Conservation (phyloP, 2,888 invertebrate species). For the Automeris io region DNA sequence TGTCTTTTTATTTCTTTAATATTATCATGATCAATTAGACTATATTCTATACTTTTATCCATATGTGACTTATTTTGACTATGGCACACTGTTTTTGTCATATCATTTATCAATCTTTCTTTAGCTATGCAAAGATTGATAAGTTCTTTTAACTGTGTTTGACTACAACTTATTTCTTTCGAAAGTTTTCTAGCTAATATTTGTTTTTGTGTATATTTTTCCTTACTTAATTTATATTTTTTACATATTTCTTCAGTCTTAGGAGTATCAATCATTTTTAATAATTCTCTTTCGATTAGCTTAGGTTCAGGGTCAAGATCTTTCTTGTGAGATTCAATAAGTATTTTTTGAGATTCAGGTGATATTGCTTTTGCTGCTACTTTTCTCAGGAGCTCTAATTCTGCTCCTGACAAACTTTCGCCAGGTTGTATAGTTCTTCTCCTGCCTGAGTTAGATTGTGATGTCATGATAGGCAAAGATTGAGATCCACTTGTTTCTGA, state of each 20-base stretch:
- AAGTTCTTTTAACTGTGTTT: slow-evolving; percentile 83
- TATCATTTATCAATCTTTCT: slow-evolving; percentile 84
- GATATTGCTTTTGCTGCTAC: slow-evolving; percentile 77
- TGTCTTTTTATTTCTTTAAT: slow-evolving; percentile 82
- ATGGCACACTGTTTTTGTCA: slow-evolving; percentile 61
- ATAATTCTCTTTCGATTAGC: slow-evolving; percentile 66
- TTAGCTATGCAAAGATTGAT: slow-evolving; percentile 81
- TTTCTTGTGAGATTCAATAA: slow-evolving; percentile 75
- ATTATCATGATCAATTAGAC: slow-evolving; percentile 73
- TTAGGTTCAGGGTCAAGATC: slow-evolving; percentile 75
- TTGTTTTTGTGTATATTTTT: slow-evolving; percentile 70
- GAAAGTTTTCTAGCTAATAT: slow-evolving; percentile 64
- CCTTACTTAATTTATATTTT: slow-evolving; percentile 72
- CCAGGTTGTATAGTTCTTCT: slow-evolving; percentile 80
- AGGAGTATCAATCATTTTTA: slow-evolving; percentile 73
- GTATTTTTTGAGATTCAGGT: slow-evolving; percentile 71
- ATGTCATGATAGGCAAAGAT: slow-evolving; percentile 65
- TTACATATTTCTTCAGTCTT: slow-evolving; percentile 68
- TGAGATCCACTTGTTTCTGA: slow-evolving; percentile 71
- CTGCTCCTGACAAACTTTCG: slow-evolving; percentile 76
- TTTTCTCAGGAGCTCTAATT: slow-evolving; percentile 76
- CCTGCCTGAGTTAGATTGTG: slow-evolving; percentile 64
- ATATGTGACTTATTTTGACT: slow-evolving; percentile 48
- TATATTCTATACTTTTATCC: slow-evolving; percentile 79
- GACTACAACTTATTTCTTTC: slow-evolving; percentile 80